A percentile compares a stretch with the other conserved stretches of the same genome.
These are phyloP conservation scores for Lanius collurio DNA, from an alignment of 2,113 vertebrate genomes.

Conservation along the genomic window DNA sequence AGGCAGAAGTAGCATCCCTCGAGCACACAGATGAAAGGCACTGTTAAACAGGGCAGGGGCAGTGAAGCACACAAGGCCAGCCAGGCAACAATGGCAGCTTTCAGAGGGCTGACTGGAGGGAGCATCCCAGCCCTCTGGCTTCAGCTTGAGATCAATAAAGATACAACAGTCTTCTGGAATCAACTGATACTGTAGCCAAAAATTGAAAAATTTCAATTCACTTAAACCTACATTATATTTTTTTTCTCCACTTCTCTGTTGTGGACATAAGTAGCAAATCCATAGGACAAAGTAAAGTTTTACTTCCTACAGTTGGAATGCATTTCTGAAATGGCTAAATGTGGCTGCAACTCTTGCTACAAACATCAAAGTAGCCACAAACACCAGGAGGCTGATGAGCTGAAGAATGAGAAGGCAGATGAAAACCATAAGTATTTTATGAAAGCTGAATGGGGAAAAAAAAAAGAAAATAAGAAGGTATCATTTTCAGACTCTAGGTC, in stretches of 20 bases:
- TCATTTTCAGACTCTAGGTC: neutral
- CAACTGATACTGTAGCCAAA: neutral
- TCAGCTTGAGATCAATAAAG: neutral
- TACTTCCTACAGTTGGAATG: neutral
- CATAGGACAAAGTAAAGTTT: neutral
- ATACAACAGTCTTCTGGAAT: neutral
- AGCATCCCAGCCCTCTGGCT: neutral
- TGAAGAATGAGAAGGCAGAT: neutral
- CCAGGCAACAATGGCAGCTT: neutral
- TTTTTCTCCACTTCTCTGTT: neutral
- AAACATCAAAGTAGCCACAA: neutral
- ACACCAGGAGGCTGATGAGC: neutral
- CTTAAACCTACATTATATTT: neutral
- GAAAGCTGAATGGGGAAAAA: neutral
- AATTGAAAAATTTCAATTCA: neutral
- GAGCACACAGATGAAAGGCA: neutral
- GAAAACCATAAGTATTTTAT: neutral
- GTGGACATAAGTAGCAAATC: neutral
- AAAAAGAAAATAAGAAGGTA: neutral
- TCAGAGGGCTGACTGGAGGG: neutral
- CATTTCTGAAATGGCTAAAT: neutral
- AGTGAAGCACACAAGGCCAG: neutral
- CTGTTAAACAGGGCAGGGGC: neutral
- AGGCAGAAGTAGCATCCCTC: neutral
- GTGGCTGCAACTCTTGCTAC: neutral